These are phyloP conservation scores for Busseola fusca DNA, from an alignment of 2,888 invertebrate genomes.

Conservation along the genomic window DNA sequence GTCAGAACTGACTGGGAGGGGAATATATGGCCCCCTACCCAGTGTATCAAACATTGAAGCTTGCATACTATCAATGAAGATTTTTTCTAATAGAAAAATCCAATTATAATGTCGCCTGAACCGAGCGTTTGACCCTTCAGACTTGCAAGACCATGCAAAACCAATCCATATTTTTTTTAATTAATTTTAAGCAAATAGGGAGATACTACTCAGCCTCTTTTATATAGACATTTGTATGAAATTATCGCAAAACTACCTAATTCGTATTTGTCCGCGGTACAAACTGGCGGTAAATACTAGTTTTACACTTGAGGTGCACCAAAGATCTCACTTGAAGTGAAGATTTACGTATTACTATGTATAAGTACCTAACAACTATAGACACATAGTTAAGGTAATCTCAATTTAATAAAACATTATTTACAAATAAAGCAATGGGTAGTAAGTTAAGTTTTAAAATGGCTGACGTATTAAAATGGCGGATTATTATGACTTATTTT, in stretches of 20 bases:
- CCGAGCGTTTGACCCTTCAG: conserved; percentile 14
- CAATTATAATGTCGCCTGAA: conserved; percentile 52
- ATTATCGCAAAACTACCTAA: conserved; percentile 35
- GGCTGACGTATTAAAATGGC: conserved; percentile 68
- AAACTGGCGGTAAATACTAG: conserved; percentile 58
- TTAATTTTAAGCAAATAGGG: not conserved
- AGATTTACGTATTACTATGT: conserved; percentile 58
- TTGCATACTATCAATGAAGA: conserved; percentile 50
- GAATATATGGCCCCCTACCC: not conserved
- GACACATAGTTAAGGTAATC: conserved; percentile 66
- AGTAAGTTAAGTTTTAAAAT: conserved; percentile 70
- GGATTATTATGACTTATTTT: conserved; percentile 57
- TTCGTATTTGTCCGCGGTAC: conserved; percentile 37
- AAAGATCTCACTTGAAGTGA: conserved; percentile 69
- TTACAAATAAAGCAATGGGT: conserved; percentile 78
- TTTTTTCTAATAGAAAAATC: conserved; percentile 60
- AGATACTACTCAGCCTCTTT: conserved; percentile 36
- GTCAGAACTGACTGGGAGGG: not conserved
- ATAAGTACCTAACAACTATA: conserved; percentile 64
- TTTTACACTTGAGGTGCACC: conserved; percentile 70
- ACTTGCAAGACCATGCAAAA: conserved; percentile 29
- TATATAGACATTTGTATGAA: conserved; percentile 28
- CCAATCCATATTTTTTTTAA: not conserved
- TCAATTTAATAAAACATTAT: conserved; percentile 74
- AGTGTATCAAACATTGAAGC: not conserved